These are phyloP conservation scores for Apodemia zela DNA, from an alignment of 2,888 invertebrate genomes.

Conservation along the genomic window DNA sequence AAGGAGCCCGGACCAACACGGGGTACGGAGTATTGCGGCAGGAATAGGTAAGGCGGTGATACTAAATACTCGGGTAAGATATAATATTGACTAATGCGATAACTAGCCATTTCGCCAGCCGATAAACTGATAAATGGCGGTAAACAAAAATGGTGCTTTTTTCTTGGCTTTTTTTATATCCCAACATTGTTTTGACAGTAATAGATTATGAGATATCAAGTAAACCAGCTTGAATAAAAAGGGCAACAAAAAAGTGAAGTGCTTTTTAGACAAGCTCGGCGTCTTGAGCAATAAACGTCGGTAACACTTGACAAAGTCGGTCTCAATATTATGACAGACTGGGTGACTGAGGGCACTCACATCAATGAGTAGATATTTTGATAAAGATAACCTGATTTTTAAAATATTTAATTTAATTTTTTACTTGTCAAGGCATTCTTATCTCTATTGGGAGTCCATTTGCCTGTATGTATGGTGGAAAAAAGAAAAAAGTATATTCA, in stretches of 20 bases:
- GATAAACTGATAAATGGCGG: too few relatives aligned
- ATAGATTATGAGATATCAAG: neutral
- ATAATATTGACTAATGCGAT: too few relatives aligned
- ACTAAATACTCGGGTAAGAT: too few relatives aligned
- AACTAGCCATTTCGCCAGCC: too few relatives aligned
- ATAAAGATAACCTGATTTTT: slow-evolving; percentile 52
- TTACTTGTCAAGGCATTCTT: slow-evolving; percentile 6
- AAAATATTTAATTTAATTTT: slow-evolving; percentile 30
- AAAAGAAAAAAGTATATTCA: too few relatives aligned
- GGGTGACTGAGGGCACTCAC: neutral
- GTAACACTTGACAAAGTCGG: slow-evolving; percentile 54
- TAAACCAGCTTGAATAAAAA: neutral
- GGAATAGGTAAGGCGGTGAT: too few relatives aligned
- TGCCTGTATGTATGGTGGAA: too few relatives aligned
- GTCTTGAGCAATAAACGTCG: slow-evolving; percentile 49
- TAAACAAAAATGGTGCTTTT: too few relatives aligned
- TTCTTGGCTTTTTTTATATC: neutral
- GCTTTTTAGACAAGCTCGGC: slow-evolving; percentile 35
- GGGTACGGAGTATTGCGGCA: too few relatives aligned
- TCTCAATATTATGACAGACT: slow-evolving; percentile 60
- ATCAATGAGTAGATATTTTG: slow-evolving; percentile 57
- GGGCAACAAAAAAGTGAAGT: neutral
- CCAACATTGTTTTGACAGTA: neutral
- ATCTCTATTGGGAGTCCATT: too few relatives aligned
- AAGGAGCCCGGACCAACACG: too few relatives aligned